These are phyloP conservation scores for Pampus argenteus DNA, from an alignment of 2,797 vertebrate genomes.

Conservation along the genomic window DNA sequence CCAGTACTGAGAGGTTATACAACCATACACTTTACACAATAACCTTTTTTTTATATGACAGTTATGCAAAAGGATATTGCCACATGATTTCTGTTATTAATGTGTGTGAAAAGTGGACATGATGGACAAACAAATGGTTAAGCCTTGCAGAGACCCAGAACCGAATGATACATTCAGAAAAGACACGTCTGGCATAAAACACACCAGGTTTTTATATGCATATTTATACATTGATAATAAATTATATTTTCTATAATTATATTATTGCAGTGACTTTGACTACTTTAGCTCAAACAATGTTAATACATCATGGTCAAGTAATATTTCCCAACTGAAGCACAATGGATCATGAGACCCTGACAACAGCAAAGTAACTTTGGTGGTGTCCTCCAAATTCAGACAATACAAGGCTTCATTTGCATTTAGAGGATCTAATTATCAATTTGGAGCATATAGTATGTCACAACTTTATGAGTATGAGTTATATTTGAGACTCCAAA, in stretches of 20 bases:
- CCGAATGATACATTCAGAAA: background rate
- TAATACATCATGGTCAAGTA: too few species aligned
- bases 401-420: background rate
- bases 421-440: background rate
- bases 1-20: background rate
- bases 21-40: constrained; percentile 1
- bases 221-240: too few species aligned
- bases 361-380: too few species aligned
- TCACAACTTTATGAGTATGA: background rate
- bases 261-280: too few species aligned
- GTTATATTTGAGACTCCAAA: constrained; percentile 4
- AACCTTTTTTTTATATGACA: constrained; percentile 7
- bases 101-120: background rate
- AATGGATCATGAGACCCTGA: background rate
- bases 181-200: too few species aligned
- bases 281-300: background rate
- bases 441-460: background rate
- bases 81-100: background rate
- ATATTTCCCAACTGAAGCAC: background rate
- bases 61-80: background rate
- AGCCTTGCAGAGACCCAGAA: background rate
- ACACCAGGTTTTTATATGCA: too few species aligned
- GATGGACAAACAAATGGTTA: background rate
- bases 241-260: too few species aligned
- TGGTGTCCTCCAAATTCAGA: background rate